Conservation (phyloP, 2,888 invertebrate species). For the Coenonympha arcania region DNA sequence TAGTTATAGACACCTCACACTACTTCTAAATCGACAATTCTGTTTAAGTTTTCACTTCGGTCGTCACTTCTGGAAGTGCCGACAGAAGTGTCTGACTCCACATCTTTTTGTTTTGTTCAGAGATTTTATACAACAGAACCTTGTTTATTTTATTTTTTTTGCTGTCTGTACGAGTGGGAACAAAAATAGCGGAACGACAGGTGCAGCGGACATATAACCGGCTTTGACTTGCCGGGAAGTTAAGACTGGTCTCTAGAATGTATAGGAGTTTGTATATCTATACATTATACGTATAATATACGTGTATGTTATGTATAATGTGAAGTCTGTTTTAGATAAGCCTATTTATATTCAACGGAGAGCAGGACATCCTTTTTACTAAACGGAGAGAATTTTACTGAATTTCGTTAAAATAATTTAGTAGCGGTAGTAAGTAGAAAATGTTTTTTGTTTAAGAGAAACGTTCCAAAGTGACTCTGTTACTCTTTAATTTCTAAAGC, state of each 20-base stretch:
- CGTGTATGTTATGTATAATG: neutral
- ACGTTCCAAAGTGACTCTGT: too few relatives aligned
- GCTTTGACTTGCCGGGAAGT: conserved; percentile 27
- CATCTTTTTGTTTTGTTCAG: too few relatives aligned
- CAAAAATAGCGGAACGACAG: conserved; percentile 28
- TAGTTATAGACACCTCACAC: too few relatives aligned
- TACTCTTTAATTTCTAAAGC: too few relatives aligned
- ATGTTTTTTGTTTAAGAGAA: neutral
- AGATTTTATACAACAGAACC: neutral
- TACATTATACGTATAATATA: neutral
- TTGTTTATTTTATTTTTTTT: neutral
- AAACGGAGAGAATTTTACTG: neutral
- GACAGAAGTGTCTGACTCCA: too few relatives aligned
- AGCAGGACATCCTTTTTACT: conserved; percentile 9
- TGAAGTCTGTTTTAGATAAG: conserved; percentile 5
- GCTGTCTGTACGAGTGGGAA: conserved; percentile 19
- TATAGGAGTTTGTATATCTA: conserved; percentile 10
- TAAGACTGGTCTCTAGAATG: conserved; percentile 19
- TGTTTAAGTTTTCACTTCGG: too few relatives aligned
- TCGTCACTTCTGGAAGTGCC: too few relatives aligned
- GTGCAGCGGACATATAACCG: conserved; percentile 29
- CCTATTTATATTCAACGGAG: conserved; percentile 8
- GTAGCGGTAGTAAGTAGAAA: too few relatives aligned
- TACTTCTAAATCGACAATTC: too few relatives aligned
- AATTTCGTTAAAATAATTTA: too few relatives aligned